Base-by-base conservation (phyloP, 1,140 invertebrate species). In the Bombus confusus region DNA sequence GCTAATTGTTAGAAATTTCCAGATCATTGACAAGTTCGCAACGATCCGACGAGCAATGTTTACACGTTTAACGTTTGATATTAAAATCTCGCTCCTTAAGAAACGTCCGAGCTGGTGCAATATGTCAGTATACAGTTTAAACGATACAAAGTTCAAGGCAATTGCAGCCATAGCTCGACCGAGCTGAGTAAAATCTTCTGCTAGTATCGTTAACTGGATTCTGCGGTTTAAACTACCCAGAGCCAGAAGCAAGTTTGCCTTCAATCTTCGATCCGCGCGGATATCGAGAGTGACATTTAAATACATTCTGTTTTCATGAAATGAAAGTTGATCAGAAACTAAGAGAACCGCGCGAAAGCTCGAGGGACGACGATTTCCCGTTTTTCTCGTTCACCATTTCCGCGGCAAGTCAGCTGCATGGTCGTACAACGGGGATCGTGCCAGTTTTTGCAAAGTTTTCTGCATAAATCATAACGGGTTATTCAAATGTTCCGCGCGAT, bases 401-500 rank as follows among this genome's bases (percentile, higher is more conserved):
- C 47, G 47, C 0, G 47, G 6, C 6, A 52, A 22, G 47, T 52
- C 47, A 22, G 47, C 47, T 52, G 1, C 47, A 5, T 52, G 47
- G 47, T 52, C 47, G 18, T 52, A 22, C 47, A 8, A 52, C 31
- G 12, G 28, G 28, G 64, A 66, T 66, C 64, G 15, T 37, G 77
- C 25, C 1, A 34, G n/a, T 31, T 75, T 43, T 68, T 79, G 59
- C 15, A 66, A 43, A 43, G 39, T 68, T 52, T 18, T 6, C 31
- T 5, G n/a, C 31, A 47, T 79, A 68, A 79, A 68, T 79, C 31
- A 68, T 34, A 41, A 1, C 3, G 6, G 64, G 34, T 77, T 62
- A 41, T 68, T 79, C 76, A 15, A 78, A 78, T 31, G 57, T 66
- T 31, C 34, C 10, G 34, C 31, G 25, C 75, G 75, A 62, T 39